A percentile compares a stretch with the other conserved stretches of the same genome.
These are phyloP conservation scores for Artibeus lituratus DNA, from an alignment of 2,797 vertebrate species.

Conservation along the genomic window DNA sequence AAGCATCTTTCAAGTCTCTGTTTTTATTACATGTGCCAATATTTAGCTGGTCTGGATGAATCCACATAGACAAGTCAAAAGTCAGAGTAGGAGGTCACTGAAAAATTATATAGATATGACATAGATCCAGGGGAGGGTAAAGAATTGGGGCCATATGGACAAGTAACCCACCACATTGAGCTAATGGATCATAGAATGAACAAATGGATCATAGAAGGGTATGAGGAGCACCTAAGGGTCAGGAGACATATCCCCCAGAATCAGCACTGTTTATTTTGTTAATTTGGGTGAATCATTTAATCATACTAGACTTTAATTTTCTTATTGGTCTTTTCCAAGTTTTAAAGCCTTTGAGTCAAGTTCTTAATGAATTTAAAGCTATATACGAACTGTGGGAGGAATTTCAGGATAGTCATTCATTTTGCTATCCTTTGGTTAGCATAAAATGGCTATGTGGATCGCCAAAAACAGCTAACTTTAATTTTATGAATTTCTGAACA, in stretches of 20 bases:
- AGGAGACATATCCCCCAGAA: neutral
- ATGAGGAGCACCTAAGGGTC: neutral
- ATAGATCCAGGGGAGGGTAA: neutral
- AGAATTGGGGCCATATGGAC: neutral
- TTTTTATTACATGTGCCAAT: neutral
- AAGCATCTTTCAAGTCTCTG: neutral
- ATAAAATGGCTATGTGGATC: neutral
- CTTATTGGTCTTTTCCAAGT: neutral
- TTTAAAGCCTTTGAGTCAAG: neutral
- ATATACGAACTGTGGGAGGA: neutral
- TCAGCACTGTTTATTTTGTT: neutral
- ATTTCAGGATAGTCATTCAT: neutral
- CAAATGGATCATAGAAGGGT: neutral
- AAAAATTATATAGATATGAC: neutral
- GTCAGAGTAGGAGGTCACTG: neutral
- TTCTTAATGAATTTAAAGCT: slow-evolving; percentile 17
- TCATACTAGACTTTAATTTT: neutral
- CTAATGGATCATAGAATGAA: neutral
- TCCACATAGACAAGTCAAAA: neutral
- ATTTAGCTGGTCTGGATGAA: neutral
- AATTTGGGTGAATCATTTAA: neutral
- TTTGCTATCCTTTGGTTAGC: neutral
- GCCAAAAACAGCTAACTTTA: neutral
- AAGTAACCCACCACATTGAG: neutral
- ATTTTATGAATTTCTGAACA: slow-evolving; percentile 29